Base-by-base conservation (phyloP, 2,113 vertebrate genomes). In the Callopanchax toddi region DNA sequence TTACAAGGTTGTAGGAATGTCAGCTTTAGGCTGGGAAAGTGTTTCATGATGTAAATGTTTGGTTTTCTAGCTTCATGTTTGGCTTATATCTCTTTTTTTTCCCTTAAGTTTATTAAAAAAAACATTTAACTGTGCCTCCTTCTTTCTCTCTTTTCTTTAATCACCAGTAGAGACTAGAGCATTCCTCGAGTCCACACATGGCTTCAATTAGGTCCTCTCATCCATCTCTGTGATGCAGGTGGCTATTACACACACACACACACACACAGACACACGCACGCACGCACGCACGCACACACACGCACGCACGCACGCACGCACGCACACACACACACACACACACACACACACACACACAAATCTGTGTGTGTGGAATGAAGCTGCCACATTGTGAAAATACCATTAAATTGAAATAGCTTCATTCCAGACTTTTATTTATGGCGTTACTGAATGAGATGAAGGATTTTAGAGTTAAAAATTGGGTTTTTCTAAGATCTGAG, bases 201-300 rank as follows among this genome's bases (percentile, higher is more conserved):
- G 78, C 63, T 82, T 71, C 75, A 78, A 81, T 85, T 46, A 87
- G 80, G 18, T 76, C 63, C 72, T 81, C 80, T 54, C 78, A 74
- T 78, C 81, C 81, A 78, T 82, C 83, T 80, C 83, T 86, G 86
- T 71, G 81, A 80, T 74, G 66, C 78, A 87, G 81, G 83, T 87
- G 78, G 78, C 81, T 71, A 34, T 55, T 58, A 76, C 54, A 64
- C 67, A 78, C 61, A 71, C 67, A 68, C 50, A 68, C 62, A 57
- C 58, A 60, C 46, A 37, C 60, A 54, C 60, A 57, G 64, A 68
- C 74, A 78, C 36, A 25, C 9, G 51, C 37, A 42, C 39, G 6
- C 5, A 6, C 26, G 6, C 26, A 26, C 26, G 6, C 26, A 26
- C 26, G 26, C 26, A 26, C 26, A 26, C 26, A 6, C 26, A 26